Base-by-base conservation (phyloP, 1,140 invertebrate genomes). In the Aphelinus certus region DNA sequence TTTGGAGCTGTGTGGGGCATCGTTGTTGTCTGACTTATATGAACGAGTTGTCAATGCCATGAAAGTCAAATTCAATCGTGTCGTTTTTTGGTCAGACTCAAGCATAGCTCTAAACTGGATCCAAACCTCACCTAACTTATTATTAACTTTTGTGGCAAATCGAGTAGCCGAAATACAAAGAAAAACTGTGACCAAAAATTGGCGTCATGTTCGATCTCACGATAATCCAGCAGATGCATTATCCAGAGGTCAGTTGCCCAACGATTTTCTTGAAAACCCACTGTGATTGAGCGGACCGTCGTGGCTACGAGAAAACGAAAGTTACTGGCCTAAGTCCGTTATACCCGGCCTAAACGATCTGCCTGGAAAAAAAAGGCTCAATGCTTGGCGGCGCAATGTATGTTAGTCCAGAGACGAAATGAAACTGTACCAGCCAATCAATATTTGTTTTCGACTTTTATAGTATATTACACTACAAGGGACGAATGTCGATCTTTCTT, bases 101-200 rank as follows among this genome's bases (percentile, higher is more conserved):
- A 81, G 77, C 42, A 83, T 84, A 2, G 81, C 81, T 0, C 49
- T 88, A 6, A 67, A 67, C 3, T 88, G 86, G 86, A 78, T 89
- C 3, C 46, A 73, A 45, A 77, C 77, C 55, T 63, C 69, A 2
- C 79, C 80, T 4, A 64, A 80, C 42, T 79, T 80, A 75, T 83
- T 79, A 64, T 83, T 88, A 74, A 83, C 81, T 1, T 89, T 85
- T 76, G 85, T 89, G 0, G 84, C 83, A 2, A 88, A 87, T 76
- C 75, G 86, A 47, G 80, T 88, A 0, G 48, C 75, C 3, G 78
- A 86, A 79, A 88, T 89, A 60, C 83, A 82, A 61, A 65, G 73
- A 10, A 45, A 77, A 7, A 5, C 61, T n/a, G 3, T 65, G 2
- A 42, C 7, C 3, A 9, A 56, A 1, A 10, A 51, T 45, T 88